Evolutionary conservation across 2,797 vertebrate species (phyloP), one percentile per base, ranked within the genome.

Genomic region (Ctenopoma multispine): DNA sequence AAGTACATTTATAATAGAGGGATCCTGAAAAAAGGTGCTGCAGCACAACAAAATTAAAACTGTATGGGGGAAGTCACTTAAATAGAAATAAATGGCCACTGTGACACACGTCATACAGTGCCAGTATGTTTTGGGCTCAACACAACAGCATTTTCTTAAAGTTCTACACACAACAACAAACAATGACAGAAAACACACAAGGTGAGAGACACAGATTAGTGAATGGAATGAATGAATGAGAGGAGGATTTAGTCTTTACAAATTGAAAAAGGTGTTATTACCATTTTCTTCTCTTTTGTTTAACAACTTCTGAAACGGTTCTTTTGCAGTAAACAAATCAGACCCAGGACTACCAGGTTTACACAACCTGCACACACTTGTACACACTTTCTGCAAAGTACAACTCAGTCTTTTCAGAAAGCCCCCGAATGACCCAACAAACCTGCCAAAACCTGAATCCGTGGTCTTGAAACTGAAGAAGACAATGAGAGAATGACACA

Each of bases 391-490:
- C 40, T 46, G 71, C 65, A 73, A 41, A 67, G 17, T 49, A 23
- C 0, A 17, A 64, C 46, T 47, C 49, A 40, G 48, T 68, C 21
- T 51, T 58, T 72, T 60, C 69, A 76, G 40, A 72, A 70, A 82
- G 31, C 43, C 57, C 65, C 51, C 69, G 82, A 70, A 75, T 69
- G 57, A 66, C 74, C 67, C 77, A 74, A 90, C 84, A 85, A 88
- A 84, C 86, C 86, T 90, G 86, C 79, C 81, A 54, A 81, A 85
- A 84, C 88, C 84, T 77, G 84, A 46, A 67, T 90, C 86, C 75
- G 36, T 74, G 67, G 84, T 80, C 84, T 84, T 88, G 77, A 88
- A 88, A 88, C 88, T 88, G 82, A 81, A 82, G 82, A 85, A 87
- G 79, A 90, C 79, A 85, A 69, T 78, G 79, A 87, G 84, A 88